Base-by-base conservation (phyloP, 2,113 vertebrate genomes). In the Myotis lucifugus region DNA sequence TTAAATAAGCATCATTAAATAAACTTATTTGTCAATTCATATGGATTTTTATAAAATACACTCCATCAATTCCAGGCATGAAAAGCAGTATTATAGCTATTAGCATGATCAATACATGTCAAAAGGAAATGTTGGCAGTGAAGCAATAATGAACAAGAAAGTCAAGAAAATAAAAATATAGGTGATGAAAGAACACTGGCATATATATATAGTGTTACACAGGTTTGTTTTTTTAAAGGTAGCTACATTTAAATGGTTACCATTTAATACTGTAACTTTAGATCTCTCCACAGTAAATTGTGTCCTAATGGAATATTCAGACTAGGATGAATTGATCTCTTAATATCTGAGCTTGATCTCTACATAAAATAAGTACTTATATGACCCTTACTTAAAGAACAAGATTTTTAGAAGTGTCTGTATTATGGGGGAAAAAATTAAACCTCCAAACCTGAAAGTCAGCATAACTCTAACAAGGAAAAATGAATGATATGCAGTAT, bases 1-100 rank as follows among this genome's bases (percentile, higher is more conserved):
- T 98, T 98, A 96, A 97, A 97, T 97, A 98, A 97, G 97, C 94
- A 98, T 96, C 97, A 97, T 98, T 98, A 98, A 97, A 97, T 98
- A 98, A 98, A 97, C 93, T 97, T 98, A 85, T 97, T 98, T 96
- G 91, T 96, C 96, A 96, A 84, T 98, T 97, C 85, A 96, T 93
- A 97, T 92, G 50, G 78, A 94, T 77, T 89, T 88, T 81, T 85
- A 77, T 88, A 87, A 93, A 94, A 54, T 66, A 61, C 1, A 89
- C 79, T 25, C 70, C 15, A 79, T 85, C 32, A 88, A 10, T 96
- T 93, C 17, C 59, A 90, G 56, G 37, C 29, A 84, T 27, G 54
- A 89, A 86, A 86, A 64, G 34, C 66, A 87, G 34, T 70, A 48
- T 94, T 70, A 59, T 61, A 88, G 78, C 69, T 88, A 74, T 91